Evolutionary conservation across 1,140 invertebrate species (phyloP), one percentile per base, ranked within the genome.

Genomic region (Drosophila ogumai): DNA sequence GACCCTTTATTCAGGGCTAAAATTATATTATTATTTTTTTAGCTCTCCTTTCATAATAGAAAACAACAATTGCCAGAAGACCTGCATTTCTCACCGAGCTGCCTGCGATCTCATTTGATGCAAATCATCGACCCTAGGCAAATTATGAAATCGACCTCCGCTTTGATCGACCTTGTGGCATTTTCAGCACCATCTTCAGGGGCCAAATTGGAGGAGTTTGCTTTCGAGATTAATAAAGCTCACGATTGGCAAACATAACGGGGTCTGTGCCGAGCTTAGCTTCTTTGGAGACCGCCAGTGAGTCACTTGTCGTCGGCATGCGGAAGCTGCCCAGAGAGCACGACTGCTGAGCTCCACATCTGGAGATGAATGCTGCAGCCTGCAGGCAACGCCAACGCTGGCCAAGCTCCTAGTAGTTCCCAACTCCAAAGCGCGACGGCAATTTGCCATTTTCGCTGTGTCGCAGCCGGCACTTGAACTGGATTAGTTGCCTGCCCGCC

Each of bases 371-470:
- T 54, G 31, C 50, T 3, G 17, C 17, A 52, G 3, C 46, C 31
- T 66, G 69, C 50, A 66, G 52, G 74, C 79, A 86, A 85, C 78
- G 81, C 81, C 82, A 86, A 79, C 49, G 66, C 67, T 54, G 32
- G 52, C 52, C 28, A 32, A 43, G 55, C 58, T 59, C 36, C 54
- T n/a, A 59, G n/a, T 17, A n/a, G 25, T 19, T 31, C 31, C 44
- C 56, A 43, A 19, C 50, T 46, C 22, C 52, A 57, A 75, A 47
- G 63, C 73, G 64, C 66, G 85, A 60, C 71, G 72, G 81, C 84
- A 88, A 88, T 88, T 88, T 88, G 84, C 84, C 84, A 88, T 79
- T 90, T 88, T 66, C 68, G 84, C 79, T 66, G 52, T 80, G 69
- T 59, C 55, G 55, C 50, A 67, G 81, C 74, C 77, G 77, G 59